Conservation (phyloP, 2,888 invertebrate genomes). For the Catonia carolina region DNA sequence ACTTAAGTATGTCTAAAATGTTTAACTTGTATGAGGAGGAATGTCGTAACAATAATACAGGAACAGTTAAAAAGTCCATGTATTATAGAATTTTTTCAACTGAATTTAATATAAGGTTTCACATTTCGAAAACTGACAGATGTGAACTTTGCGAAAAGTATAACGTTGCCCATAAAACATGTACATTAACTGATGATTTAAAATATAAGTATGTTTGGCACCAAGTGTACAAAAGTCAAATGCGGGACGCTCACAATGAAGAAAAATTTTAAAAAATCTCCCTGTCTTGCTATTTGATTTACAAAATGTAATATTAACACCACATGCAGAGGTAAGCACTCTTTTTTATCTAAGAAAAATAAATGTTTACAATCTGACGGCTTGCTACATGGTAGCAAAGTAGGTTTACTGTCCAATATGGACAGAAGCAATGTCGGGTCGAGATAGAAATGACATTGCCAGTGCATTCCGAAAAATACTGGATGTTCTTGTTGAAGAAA, state of each 20-base stretch:
- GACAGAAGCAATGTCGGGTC: constrained; percentile 10
- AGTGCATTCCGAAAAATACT: constrained; percentile 21
- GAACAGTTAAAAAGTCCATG: too few species aligned
- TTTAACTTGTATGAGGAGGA: too few species aligned
- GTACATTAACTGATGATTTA: constrained; percentile 8
- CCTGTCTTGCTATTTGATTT: constrained; percentile 14
- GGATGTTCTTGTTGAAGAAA: constrained; percentile 19
- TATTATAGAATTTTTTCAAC: constrained; percentile 15
- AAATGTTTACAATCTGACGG: constrained; percentile 12
- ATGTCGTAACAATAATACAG: too few species aligned
- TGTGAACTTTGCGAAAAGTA: constrained; percentile 18
- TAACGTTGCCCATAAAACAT: constrained; percentile 4
- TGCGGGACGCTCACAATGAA: constrained; percentile 13
- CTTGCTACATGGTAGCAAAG: constrained; percentile 18
- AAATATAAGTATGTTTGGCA: constrained; percentile 6
- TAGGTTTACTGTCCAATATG: constrained; percentile 19
- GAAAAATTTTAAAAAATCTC: constrained; percentile 9
- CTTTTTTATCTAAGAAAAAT: constrained; percentile 17
- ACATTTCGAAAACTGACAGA: constrained; percentile 15
- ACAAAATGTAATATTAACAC: constrained; percentile 15
- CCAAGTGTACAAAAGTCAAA: constrained; percentile 13
- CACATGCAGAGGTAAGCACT: constrained; percentile 18
- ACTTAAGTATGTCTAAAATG: too few species aligned
- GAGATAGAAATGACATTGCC: constrained; percentile 17
- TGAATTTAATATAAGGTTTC: constrained; percentile 16